These are phyloP conservation scores for Sweltsa coloradensis DNA, from an alignment of 1,140 invertebrate species.

Conservation along the genomic window DNA sequence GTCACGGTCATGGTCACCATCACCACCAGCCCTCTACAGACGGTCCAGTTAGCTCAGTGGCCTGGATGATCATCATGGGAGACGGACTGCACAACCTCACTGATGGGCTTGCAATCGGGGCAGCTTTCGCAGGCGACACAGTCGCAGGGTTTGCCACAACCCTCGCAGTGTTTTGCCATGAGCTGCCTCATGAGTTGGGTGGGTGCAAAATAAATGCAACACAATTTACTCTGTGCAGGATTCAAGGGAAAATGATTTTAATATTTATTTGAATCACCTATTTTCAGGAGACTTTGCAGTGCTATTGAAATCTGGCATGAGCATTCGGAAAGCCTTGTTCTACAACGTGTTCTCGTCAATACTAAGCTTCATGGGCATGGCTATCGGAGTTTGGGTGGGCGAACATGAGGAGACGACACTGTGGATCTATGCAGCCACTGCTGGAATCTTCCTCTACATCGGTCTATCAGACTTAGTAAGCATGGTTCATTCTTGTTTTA, in stretches of 20 bases:
- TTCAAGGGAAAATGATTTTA: neutral
- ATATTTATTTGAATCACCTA: neutral
- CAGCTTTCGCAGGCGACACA: slow-evolving; percentile 56
- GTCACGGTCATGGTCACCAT: slow-evolving; percentile 3
- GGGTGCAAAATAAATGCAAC: slow-evolving; percentile 10
- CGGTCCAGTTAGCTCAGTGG: slow-evolving; percentile 33
- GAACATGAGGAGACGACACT: slow-evolving; percentile 45
- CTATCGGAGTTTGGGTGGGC: slow-evolving; percentile 55
- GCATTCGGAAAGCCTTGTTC: slow-evolving; percentile 50
- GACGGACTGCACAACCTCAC: slow-evolving; percentile 71
- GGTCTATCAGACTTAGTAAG: slow-evolving; percentile 64
- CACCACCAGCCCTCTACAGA: too few species aligned
- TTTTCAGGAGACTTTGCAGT: slow-evolving; percentile 62
- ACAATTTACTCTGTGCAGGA: neutral
- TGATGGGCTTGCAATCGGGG: slow-evolving; percentile 68
- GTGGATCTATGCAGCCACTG: slow-evolving; percentile 67
- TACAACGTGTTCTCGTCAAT: slow-evolving; percentile 63
- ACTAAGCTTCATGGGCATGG: slow-evolving; percentile 61
- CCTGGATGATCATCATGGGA: slow-evolving; percentile 67
- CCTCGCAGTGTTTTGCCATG: slow-evolving; percentile 68
- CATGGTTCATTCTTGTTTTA: neutral
- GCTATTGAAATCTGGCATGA: slow-evolving; percentile 61
- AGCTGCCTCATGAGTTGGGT: slow-evolving; percentile 68
- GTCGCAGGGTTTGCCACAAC: slow-evolving; percentile 63
- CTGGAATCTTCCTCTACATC: slow-evolving; percentile 73